phyloP scores from a whole-genome alignment of 2,113 vertebrate species.

The Laterallus jamaicensis region DNA sequence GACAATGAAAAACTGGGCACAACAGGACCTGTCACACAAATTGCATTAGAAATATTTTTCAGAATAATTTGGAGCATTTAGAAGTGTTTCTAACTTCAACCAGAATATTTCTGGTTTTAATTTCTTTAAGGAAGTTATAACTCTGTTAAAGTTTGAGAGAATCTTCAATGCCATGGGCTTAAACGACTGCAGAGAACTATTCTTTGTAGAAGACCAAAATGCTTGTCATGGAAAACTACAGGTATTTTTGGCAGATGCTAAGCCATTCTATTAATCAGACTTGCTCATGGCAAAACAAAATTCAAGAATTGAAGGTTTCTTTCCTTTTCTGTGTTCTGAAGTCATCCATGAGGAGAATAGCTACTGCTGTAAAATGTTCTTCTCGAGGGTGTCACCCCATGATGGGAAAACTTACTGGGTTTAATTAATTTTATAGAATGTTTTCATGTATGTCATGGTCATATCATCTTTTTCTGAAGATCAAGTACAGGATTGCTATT shows the following conservation, averaged over 20 bases:
- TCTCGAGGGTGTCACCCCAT: not conserved
- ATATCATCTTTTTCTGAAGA: not conserved
- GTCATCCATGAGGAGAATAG: not conserved
- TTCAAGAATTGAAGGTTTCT: not conserved
- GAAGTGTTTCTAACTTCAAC: not conserved
- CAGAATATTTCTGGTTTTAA: not conserved
- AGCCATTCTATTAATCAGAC: not conserved
- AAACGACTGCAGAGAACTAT: not conserved
- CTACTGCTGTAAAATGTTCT: not conserved
- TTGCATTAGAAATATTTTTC: not conserved
- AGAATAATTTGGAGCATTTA: not conserved
- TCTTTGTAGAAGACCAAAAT: not conserved
- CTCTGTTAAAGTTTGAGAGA: not conserved
- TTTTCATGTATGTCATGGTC: rapidly evolving
- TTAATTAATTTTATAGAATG: not conserved
- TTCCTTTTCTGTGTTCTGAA: not conserved
- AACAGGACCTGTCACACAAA: not conserved
- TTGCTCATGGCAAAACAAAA: not conserved
- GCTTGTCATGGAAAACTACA: not conserved
- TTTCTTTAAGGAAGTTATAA: not conserved
- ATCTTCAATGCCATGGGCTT: not conserved
- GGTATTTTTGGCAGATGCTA: not conserved
- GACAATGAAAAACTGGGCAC: not conserved
- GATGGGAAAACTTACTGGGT: not conserved
- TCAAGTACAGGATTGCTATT: not conserved